Base-by-base conservation (phyloP, 2,113 vertebrate genomes). In the Melanotaenia duboulayi region DNA sequence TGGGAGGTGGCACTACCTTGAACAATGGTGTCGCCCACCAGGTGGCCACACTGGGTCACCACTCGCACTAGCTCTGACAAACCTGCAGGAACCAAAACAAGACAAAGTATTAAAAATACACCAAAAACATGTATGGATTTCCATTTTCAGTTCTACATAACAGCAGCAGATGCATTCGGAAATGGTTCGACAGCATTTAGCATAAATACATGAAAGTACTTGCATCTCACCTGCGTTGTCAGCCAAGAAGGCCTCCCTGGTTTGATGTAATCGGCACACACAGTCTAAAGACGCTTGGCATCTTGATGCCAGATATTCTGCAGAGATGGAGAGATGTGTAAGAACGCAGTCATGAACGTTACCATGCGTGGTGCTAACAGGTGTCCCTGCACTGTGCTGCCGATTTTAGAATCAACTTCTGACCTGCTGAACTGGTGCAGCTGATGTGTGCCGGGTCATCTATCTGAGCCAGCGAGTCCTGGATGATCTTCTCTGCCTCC, bases 251-350 rank as follows among this genome's bases (percentile, higher is more conserved):
- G 81, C 80, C 58, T 94, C 72, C 50, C 89, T 91, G 6, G 91
- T 92, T 0, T 91, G 84, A 69, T 86, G 92, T 32, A 99, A 91
- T 74, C 90, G 92, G 65, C 94, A 94, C 7, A 95, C 67, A 1
- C 95, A 96, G 64, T 93, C 91, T 0, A 94, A 90, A 37, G 95
- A 93, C 1, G 95, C 94, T 79, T 91, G 92, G 0, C 95, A 93
- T 78, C 94, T 94, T 83, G 95, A 94, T n/a, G 96, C 94, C 55
- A 99, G 95, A 89, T 97, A 98, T 78, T 99, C 98, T 99, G 89
- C 42, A 81, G 68, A 75, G 28, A 80, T 22, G 0, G 0, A 52
- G 44, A 19, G 2, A 44, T 24, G 22, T 8, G 20, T 0, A 0
- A 23, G 39, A 12, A 23, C 7, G n/a, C 1, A 54, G 7, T 20